Evolutionary conservation across 2,888 invertebrate genomes (phyloP), one percentile per base, ranked within the genome.

Genomic region (Belgica antarctica): DNA sequence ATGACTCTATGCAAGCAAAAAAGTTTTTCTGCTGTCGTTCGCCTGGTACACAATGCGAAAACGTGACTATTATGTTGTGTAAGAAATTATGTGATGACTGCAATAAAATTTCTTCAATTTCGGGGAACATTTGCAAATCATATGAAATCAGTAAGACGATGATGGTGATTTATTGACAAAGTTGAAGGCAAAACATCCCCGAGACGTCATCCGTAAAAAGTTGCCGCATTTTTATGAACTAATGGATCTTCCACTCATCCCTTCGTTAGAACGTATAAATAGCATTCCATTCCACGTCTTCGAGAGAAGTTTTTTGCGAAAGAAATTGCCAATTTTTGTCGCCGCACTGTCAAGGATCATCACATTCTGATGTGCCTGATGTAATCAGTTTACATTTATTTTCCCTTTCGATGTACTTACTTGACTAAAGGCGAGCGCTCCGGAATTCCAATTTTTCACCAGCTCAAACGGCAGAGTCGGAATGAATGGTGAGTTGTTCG

Each of bases 381-480:
- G 52, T 52, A 52, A 52, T 52, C 52, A 52, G 52, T 52, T 52
- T n/a, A n/a, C n/a, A n/a, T n/a, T n/a, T n/a, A n/a, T n/a, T n/a
- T n/a, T 52, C 17, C 22, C 22, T 17, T 52, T 52, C 52, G 22
- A 41, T 41, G 7, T n/a, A 71, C 71, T 73, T 71, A 74, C 74
- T 74, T 74, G 74, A 71, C 73, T 74, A 62, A 73, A 73, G 25
- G 73, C 72, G 72, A 73, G 72, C 27, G 74, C 71, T 57, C 73
- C 73, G 24, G 72, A 41, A 66, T 74, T 72, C 68, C 73, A 73
- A 72, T 72, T 73, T 71, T 73, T 73, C 22, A 73, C 73, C 57
- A 74, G 71, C 66, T 74, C 74, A 68, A 73, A 72, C 65, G 73
- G 74, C 12, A 73, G 71, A 34, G 73, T 71, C 19, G 62, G 70